Conservation (phyloP, 2,888 invertebrate genomes). For the Ectemnius cavifrons region DNA sequence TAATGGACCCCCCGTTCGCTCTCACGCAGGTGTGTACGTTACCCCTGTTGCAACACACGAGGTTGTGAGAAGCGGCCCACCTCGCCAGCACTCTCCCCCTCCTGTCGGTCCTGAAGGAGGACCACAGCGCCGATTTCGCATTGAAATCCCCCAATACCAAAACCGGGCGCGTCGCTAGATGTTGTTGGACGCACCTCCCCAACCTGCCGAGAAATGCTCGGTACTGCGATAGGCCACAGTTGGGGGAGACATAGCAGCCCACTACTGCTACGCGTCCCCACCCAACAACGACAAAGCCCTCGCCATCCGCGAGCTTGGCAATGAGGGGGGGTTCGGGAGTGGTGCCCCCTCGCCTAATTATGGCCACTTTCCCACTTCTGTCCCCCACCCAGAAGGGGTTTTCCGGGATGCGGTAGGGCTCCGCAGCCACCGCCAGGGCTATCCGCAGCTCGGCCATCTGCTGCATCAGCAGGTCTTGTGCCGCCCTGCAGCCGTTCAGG, state of each 20-base stretch:
- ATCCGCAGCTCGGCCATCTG: too few species aligned
- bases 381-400: too few species aligned
- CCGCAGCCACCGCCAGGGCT: too few species aligned
- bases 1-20: too few species aligned
- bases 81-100: background rate
- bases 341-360: too few species aligned
- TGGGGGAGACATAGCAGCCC: slow-evolving; percentile 7
- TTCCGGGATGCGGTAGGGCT: too few species aligned
- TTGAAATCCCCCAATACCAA: slow-evolving; percentile 30
- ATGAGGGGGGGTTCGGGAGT: too few species aligned
- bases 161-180: background rate
- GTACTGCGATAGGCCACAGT: background rate
- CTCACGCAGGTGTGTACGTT: background rate
- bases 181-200: background rate
- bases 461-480: too few species aligned
- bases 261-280: slow-evolving; percentile 13
- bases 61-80: too few species aligned
- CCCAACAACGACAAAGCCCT: slow-evolving; percentile 13
- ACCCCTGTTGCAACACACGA: background rate
- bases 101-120: slow-evolving; percentile 5
- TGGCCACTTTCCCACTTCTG: too few species aligned
- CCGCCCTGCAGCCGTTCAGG: too few species aligned
- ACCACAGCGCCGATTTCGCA: slow-evolving; percentile 16
- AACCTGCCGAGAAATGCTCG: slow-evolving; percentile 14
- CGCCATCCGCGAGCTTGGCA: too few species aligned